phyloP scores from a whole-genome alignment of 2,113 vertebrate genomes.

The Nipponia nippon region DNA sequence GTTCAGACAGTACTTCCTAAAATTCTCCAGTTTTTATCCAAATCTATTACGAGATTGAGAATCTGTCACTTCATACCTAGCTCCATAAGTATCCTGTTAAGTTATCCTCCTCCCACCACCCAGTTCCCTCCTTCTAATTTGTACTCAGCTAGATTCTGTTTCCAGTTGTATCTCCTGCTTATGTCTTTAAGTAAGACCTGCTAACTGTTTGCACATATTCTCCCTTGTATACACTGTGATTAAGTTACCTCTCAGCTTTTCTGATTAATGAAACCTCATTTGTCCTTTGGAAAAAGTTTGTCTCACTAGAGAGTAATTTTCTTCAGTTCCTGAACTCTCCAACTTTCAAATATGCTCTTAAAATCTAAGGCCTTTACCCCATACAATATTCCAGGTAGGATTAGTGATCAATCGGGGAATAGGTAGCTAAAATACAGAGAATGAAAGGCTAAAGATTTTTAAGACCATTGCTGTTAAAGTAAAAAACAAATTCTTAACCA shows the following conservation, averaged over 20 bases:
- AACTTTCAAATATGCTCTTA: background rate
- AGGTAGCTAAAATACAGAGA: background rate
- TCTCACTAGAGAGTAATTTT: background rate
- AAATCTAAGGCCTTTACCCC: background rate
- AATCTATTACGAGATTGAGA: background rate
- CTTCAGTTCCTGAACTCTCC: background rate
- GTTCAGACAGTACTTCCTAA: background rate
- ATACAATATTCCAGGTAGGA: background rate
- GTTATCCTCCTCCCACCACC: background rate
- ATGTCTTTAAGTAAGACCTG: background rate
- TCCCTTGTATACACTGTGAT: background rate
- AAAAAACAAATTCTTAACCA: background rate
- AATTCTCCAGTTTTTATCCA: background rate
- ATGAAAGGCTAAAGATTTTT: background rate
- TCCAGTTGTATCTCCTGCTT: background rate
- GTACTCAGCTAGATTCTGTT: background rate
- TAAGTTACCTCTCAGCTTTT: background rate
- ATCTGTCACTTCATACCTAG: background rate
- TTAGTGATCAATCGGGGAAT: background rate
- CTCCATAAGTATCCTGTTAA: background rate
- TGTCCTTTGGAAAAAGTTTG: background rate
- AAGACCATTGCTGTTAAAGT: background rate
- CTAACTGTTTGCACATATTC: background rate
- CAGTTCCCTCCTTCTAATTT: background rate
- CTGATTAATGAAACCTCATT: background rate